These are phyloP conservation scores for Biston betularia DNA, from an alignment of 2,888 invertebrate genomes.

Conservation along the genomic window DNA sequence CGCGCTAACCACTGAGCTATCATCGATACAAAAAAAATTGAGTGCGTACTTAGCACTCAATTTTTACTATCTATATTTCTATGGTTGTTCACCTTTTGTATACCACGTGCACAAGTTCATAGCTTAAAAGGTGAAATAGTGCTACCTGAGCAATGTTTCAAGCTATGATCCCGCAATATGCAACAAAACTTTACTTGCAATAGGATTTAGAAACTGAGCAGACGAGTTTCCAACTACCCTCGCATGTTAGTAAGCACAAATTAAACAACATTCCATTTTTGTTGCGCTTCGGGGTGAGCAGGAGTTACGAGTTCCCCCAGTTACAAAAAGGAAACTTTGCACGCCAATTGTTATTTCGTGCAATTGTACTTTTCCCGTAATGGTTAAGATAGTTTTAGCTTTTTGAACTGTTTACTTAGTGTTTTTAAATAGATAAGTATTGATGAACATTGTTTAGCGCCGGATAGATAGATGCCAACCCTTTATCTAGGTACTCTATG, in stretches of 20 bases:
- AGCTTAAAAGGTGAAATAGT: too few species aligned
- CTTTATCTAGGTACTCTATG: too few species aligned
- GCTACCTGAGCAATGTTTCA: constrained; percentile 6
- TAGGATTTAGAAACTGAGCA: constrained; percentile 46
- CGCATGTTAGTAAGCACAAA: constrained; percentile 51
- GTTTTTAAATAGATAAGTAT: too few species aligned
- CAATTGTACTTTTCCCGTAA: constrained; percentile 15
- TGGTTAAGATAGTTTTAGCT: constrained; percentile 15
- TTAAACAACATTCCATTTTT: constrained; percentile 63
- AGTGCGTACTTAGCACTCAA: too few species aligned
- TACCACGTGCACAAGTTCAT: too few species aligned
- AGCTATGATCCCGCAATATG: constrained; percentile 30
- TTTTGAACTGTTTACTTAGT: neutral
- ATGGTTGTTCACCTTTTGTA: too few species aligned
- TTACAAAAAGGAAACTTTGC: constrained; percentile 31
- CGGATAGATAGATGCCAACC: too few species aligned
- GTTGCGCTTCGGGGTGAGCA: constrained; percentile 39
- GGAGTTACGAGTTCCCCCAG: constrained; percentile 21
- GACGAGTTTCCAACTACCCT: constrained; percentile 54
- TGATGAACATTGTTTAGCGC: too few species aligned
- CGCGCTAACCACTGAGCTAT: too few species aligned
- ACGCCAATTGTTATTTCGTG: constrained; percentile 30
- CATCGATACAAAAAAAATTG: too few species aligned
- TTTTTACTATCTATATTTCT: too few species aligned
- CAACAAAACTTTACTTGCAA: constrained; percentile 18